Percentiles rank a stretch among this genome's conserved stretches.
Evolutionary conservation across 2,888 invertebrate species (phyloP).

Genomic region (Ophonus ardosiacus): DNA sequence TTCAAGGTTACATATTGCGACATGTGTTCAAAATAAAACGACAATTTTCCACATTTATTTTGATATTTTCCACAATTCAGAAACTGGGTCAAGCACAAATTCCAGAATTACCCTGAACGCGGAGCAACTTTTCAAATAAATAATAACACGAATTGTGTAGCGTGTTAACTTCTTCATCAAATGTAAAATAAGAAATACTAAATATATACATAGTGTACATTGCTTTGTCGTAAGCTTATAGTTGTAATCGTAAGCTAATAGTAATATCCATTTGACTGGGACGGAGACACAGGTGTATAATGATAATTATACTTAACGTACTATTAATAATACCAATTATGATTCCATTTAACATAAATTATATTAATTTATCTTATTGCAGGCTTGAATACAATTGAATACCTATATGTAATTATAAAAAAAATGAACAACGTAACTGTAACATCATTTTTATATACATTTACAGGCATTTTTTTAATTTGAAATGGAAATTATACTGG

Average conservation of each 20-base stretch:
- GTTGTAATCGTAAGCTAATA: conserved; percentile 26
- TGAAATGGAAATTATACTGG: too few relatives aligned
- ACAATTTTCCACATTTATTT: conserved; percentile 48
- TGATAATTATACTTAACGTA: background rate
- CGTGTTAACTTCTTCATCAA: background rate
- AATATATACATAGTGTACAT: too few relatives aligned
- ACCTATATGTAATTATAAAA: too few relatives aligned
- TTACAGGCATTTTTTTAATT: too few relatives aligned
- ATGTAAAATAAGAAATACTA: too few relatives aligned
- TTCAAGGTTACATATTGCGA: conserved; percentile 48
- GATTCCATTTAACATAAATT: background rate
- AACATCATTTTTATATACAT: too few relatives aligned
- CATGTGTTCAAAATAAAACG: conserved; percentile 58
- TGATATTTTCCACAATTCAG: conserved; percentile 45
- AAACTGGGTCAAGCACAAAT: conserved; percentile 51
- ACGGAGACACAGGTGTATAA: conserved; percentile 16
- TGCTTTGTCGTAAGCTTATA: too few relatives aligned
- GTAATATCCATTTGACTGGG: conserved; percentile 24
- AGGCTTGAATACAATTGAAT: too few relatives aligned
- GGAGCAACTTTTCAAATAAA: conserved; percentile 53
- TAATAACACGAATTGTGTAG: conserved; percentile 42
- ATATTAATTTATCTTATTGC: too few relatives aligned
- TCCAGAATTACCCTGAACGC: background rate
- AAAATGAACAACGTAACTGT: too few relatives aligned
- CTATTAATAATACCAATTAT: conserved; percentile 29